Conservation (phyloP, 30 jellyfish, hydroid and myxozoan species). For the Aurelia coerulea region DNA sequence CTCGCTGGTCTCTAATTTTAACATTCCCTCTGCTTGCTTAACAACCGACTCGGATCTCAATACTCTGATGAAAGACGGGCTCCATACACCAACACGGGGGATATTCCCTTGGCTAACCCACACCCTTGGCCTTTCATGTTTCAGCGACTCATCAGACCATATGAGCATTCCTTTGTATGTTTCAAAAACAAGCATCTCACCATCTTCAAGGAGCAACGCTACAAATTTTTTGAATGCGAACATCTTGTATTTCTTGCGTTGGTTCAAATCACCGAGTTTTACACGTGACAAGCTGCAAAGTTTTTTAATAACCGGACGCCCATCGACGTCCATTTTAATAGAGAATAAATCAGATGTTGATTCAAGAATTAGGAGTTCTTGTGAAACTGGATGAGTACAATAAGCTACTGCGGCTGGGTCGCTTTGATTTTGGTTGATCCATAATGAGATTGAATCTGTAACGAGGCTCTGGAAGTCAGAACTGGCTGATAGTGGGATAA, state of each 20-base stretch:
- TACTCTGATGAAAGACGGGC: constrained; percentile 76
- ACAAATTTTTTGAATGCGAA: constrained; percentile 67
- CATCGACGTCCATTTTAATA: constrained; percentile 22
- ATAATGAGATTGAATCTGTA: constrained; percentile 75
- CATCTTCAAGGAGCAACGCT: constrained; percentile 68
- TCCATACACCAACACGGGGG: constrained; percentile 93
- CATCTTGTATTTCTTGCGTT: constrained; percentile 61
- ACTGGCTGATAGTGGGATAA: constrained; percentile 48
- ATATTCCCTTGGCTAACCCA: constrained; percentile 83
- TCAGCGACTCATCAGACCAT: constrained; percentile 70
- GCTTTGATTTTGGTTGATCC: constrained; percentile 77
- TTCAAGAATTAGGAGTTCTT: constrained; percentile 81
- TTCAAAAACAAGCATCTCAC: constrained; percentile 75
- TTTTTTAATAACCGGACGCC: constrained; percentile 23
- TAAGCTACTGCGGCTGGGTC: constrained; percentile 58
- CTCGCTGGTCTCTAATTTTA: constrained; percentile 27
- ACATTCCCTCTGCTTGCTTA: constrained; percentile 72
- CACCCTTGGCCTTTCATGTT: constrained; percentile 55
- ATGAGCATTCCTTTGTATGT: constrained; percentile 75
- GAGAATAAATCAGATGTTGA: constrained; percentile 64
- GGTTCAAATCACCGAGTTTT: constrained; percentile 50
- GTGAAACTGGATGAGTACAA: constrained; percentile 82
- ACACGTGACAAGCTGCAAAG: constrained; percentile 60
- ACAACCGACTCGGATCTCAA: constrained; percentile 81
- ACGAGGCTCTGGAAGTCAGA: constrained; percentile 90